These are phyloP conservation scores for Exephanes ischioxanthus DNA, from an alignment of 2,888 invertebrate genomes.

Conservation along the genomic window DNA sequence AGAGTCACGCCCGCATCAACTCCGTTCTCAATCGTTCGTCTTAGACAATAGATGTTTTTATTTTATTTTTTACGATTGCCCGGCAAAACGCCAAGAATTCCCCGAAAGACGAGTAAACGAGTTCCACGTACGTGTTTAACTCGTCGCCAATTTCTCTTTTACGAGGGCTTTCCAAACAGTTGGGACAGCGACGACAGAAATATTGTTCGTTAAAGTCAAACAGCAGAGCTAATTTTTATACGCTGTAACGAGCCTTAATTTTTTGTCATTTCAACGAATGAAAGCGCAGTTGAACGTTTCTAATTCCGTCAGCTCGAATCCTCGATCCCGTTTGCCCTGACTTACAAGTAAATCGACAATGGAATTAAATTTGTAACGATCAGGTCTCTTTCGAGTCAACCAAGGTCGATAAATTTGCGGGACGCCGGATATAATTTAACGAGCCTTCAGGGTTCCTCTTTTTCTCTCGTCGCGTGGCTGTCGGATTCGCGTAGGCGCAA, in stretches of 20 bases:
- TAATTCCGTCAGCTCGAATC: not conserved
- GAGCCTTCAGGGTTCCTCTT: slow-evolving; percentile 25
- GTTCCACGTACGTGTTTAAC: slow-evolving; percentile 28
- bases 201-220: slow-evolving; percentile 28
- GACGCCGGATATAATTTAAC: slow-evolving; percentile 45
- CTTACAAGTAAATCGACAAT: not conserved
- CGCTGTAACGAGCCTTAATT: slow-evolving; percentile 2
- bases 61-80: slow-evolving; percentile 40
- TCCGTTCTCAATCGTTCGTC: slow-evolving; percentile 49
- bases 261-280: not conserved
- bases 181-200: slow-evolving; percentile 21
- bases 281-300: not conserved
- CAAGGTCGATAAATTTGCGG: slow-evolving; percentile 40
- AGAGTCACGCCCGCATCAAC: slow-evolving; percentile 18
- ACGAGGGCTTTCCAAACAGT: slow-evolving; percentile 49
- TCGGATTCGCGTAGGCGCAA: slow-evolving; percentile 57
- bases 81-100: slow-evolving; percentile 39
- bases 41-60: slow-evolving; percentile 48
- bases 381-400: not conserved
- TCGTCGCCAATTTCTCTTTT: slow-evolving; percentile 52
- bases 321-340: not conserved
- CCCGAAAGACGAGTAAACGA: slow-evolving; percentile 29
- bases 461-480: slow-evolving; percentile 25
- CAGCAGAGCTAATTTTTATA: slow-evolving; percentile 10
- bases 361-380: not conserved